phyloP scores from a whole-genome alignment of 2,888 invertebrate genomes.

The Machimus atricapillus region DNA sequence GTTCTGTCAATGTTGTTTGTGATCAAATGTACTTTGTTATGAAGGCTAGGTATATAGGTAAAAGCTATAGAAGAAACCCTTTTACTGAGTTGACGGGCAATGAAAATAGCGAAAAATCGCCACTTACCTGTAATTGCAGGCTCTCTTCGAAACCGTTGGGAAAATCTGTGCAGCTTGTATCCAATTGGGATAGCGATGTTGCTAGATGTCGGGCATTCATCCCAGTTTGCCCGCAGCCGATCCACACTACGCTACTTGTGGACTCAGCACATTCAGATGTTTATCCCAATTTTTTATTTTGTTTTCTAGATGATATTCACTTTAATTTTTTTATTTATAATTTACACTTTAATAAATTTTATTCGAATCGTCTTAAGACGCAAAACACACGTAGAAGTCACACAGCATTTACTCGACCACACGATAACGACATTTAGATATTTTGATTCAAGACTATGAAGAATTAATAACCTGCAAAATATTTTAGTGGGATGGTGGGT shows the following conservation, averaged over 20 bases:
- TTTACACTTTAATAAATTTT: background rate
- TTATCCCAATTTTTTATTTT: background rate
- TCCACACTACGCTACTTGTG: constrained; percentile 46
- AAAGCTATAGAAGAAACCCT: background rate
- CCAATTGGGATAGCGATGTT: constrained; percentile 60
- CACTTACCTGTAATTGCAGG: constrained; percentile 54
- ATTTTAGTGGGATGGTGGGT: background rate
- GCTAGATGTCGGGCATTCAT: constrained; percentile 59
- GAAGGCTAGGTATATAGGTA: background rate
- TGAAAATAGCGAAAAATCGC: background rate
- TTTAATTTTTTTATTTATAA: constrained; percentile 41
- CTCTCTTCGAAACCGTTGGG: constrained; percentile 57
- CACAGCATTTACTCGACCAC: background rate
- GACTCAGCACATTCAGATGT: constrained; percentile 18
- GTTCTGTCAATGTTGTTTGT: background rate
- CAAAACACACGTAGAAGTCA: background rate
- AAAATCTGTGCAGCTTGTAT: constrained; percentile 55
- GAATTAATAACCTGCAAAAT: background rate
- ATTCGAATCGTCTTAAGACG: background rate
- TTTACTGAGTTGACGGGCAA: background rate
- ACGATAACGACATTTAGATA: background rate
- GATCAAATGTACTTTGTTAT: background rate
- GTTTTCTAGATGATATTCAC: background rate
- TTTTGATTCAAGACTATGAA: background rate
- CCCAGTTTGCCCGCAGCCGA: constrained; percentile 52